Base-by-base conservation (phyloP, 2,888 invertebrate species). In the Hirtodrosophila trivittata region DNA sequence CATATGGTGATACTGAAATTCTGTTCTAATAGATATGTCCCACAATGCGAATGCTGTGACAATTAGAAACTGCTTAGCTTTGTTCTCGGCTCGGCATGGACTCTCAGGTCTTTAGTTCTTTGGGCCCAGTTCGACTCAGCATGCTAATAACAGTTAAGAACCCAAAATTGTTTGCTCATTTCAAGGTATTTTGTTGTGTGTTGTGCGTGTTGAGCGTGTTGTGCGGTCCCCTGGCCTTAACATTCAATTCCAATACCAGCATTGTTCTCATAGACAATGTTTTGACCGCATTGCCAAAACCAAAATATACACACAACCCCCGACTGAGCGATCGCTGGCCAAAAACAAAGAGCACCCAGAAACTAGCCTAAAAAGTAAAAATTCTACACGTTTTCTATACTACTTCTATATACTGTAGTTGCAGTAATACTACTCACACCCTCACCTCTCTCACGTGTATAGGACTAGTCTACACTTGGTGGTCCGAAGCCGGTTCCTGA, bases 271-370 rank as follows among this genome's bases (percentile, higher is more conserved):
- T 59, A 66, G 85, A 85, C 76, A 86, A 80, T 89, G 87, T 89
- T 89, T 88, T 89, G 89, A 89, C 90, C 90, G 86, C 88, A 89
- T 76, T 82, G 74, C 84, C 75, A 82, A 71, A 88, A 88, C 89
- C 88, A 88, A 89, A 87, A 83, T 75, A 70, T 46, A 71, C 38
- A 66, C 13, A 41, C 51, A 65, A 55, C 68, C 66, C 78, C 69
- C 66, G 58, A 52, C 57, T 41, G 65, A 59, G 64, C 33, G 30
- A 41, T 14, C 49, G 42, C 38, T 32, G 38, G 18, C 39, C 16
- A 39, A 47, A 42, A 50, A 56, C 42, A 75, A 49, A 58, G 68
- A 50, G 43, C 63, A 54, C 52, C 33, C 47, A 45, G 64, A 49
- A 60, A 41, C 28, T 43, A 9, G 37, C 10, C 32, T 43, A 66